Evolutionary conservation across 2,113 vertebrate species (phyloP), one percentile per base, ranked within the genome.

Genomic region (Thymallus thymallus): DNA sequence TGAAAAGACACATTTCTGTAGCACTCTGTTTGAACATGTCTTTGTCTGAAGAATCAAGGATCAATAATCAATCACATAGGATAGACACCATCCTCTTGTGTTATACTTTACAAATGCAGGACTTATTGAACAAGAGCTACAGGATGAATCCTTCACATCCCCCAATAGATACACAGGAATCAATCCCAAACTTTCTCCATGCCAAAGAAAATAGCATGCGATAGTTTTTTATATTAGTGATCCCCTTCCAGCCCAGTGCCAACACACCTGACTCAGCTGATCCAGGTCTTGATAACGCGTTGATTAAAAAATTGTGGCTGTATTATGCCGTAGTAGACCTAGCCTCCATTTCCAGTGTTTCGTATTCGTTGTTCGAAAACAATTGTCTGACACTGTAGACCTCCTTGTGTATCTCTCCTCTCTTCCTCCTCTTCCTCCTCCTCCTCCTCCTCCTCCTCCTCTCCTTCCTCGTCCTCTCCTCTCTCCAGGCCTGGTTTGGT

Each of bases 401-500:
- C 9, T 60, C 5, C 20, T 5, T 16, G 16, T 60, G 6, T 29
- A 29, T 64, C 23, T 23, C 51, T 20, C n/a, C 22, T 56, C 22
- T 30, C 46, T 61, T n/a, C n/a, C n/a, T n/a, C n/a, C n/a, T n/a
- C n/a, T n/a, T n/a, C n/a, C n/a, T n/a, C n/a, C 48, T 16, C 48
- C 66, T 30, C 20, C 13, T 69, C 23, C 35, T 35, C 61, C 61
- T 24, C 55, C 24, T 60, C 67, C 16, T 35, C 9, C 12, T 77
- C 14, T 26, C 2, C n/a, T 0, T 35, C 61, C 67, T 24, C 51
- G 16, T 55, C 67, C 22, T 29, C 9, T 77, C 12, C 45, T 2
- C 18, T 23, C 51, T 5, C 0, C 91, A 96, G 95, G 92, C 65
- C 66, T 85, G 1, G 91, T 85, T 79, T 86, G 85, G 1, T 82